These are phyloP conservation scores for Lagopus muta DNA, from an alignment of 2,113 vertebrate genomes.

Conservation along the genomic window DNA sequence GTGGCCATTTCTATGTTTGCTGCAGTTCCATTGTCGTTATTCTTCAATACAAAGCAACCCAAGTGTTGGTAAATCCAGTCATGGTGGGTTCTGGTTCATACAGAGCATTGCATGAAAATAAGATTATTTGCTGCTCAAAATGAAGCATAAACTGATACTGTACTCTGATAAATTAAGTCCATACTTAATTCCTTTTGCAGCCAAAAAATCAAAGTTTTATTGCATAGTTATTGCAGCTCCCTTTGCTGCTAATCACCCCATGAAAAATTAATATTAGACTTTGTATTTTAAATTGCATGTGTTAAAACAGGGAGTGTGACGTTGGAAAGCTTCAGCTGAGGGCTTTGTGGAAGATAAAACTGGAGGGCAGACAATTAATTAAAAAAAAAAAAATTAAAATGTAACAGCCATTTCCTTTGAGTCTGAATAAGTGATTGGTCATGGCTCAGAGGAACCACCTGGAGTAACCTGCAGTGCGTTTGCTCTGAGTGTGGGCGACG, in stretches of 20 bases:
- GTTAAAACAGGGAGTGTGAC: neutral
- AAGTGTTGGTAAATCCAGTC: neutral
- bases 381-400: neutral
- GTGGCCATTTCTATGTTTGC: neutral
- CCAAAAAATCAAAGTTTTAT: neutral
- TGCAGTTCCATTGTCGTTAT: accelerated
- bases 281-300: neutral
- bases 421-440: neutral
- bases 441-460: conserved; percentile 20
- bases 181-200: neutral
- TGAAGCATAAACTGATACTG: neutral
- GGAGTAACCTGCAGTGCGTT: neutral
- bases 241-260: neutral
- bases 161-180: neutral
- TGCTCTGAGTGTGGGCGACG: neutral
- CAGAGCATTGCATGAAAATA: neutral
- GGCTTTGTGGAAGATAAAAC: neutral
- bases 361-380: accelerated
- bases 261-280: neutral
- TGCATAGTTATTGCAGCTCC: neutral
- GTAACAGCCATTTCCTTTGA: neutral
- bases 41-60: neutral
- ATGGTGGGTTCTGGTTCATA: neutral
- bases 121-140: neutral
- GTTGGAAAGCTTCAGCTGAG: neutral